Evolutionary conservation across 1,140 invertebrate species (phyloP).

Genomic region (Heliconius melpomene): DNA sequence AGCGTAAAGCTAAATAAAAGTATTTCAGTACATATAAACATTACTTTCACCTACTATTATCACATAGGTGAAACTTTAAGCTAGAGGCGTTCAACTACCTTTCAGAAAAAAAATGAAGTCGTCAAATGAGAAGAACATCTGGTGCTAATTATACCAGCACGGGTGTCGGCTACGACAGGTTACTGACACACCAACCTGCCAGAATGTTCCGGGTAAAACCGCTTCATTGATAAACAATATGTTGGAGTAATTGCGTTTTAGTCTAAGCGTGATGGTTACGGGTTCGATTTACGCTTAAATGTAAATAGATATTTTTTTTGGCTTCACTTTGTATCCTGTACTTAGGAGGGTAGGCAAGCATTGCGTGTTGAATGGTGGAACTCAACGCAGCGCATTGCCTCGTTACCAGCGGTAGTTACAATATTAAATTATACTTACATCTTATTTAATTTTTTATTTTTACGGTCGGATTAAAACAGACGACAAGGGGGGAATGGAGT

Average conservation of each 20-base stretch:
- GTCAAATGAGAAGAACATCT: constrained; percentile 32
- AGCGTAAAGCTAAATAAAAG: too few relatives aligned
- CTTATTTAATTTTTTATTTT: not conserved
- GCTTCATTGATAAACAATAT: constrained; percentile 3
- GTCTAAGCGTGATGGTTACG: not conserved
- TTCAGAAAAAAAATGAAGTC: constrained; percentile 17
- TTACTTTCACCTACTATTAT: not conserved
- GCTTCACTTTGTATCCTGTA: too few relatives aligned
- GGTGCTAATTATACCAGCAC: constrained; percentile 53
- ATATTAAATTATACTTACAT: not conserved
- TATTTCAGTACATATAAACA: not conserved
- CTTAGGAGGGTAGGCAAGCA: too few relatives aligned
- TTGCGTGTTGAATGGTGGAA: too few relatives aligned
- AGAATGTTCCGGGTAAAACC: not conserved
- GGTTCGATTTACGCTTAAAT: too few relatives aligned
- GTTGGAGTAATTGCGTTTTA: not conserved
- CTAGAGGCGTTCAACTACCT: not conserved
- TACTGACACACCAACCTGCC: constrained; percentile 40
- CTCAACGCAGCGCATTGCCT: too few relatives aligned
- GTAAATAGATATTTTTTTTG: too few relatives aligned
- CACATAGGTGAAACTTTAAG: not conserved
- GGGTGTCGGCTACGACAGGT: constrained; percentile 37
- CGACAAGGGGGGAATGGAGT: not conserved
- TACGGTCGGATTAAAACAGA: too few relatives aligned
- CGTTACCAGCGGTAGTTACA: too few relatives aligned